Base-by-base conservation (phyloP, 2,113 vertebrate species). In the Setophaga coronata region DNA sequence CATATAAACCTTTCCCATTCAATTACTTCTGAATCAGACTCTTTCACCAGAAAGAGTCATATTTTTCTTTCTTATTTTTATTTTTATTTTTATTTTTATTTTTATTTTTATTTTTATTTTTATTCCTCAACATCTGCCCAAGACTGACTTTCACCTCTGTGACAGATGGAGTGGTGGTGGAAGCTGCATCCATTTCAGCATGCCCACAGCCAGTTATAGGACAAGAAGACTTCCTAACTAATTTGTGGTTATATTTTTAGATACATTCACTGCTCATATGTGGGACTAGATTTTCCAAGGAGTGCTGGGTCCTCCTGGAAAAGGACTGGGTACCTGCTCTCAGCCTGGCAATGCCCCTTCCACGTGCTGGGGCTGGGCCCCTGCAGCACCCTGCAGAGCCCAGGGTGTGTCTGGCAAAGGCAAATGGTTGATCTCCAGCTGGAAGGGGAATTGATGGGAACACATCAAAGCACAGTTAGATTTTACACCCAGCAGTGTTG, bases 401-500 rank as follows among this genome's bases (percentile, higher is more conserved):
- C 33, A 4, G 40, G 8, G 8, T 38, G 23, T 45, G 28, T 54
- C 53, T 38, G 47, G 26, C 24, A 64, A 57, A 87, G 51, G 18
- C 54, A 66, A 53, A 69, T 9, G 17, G 18, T 45, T 87, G 58
- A 5, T 74, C 48, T 87, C 42, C 56, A 40, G 6, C 38, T 38
- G 4, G 56, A 67, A 43, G 13, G 24, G 36, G n/a, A 76, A 43
- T 7, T 58, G 48, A n/a, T 76, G 53, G 43, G 50, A 80, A 36
- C 53, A 36, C 48, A 79, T 5, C 34, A 72, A 29, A 61, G 16
- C 2, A 0, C 34, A 72, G 36, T n/a, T 42, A n/a, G 58, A 13
- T 77, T 78, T 57, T 70, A n/a, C 0, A 1, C 18, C 2, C 24
- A 23, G 36, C 3, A 0, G 3, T 31, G 38, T 50, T 1, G 0